A percentile compares a stretch with the other conserved stretches of the same genome.
Evolutionary conservation across 37 sponge, comb jelly and placozoan genomes (phyloP).

Genomic region (Beroe ovata): DNA sequence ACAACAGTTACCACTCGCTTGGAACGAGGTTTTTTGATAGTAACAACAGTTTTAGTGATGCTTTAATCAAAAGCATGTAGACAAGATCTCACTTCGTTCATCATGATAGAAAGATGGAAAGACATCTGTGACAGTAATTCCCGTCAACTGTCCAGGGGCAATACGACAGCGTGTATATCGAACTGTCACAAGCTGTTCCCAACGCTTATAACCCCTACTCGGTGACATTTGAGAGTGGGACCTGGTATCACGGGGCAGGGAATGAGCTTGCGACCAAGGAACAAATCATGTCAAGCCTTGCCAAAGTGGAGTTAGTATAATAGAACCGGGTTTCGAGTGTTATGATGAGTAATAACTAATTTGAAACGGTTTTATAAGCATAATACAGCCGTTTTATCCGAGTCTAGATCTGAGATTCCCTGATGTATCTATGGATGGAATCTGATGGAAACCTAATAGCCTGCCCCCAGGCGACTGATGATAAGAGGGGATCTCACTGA

Average conservation of each 20-base stretch:
- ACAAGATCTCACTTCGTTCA: no score
- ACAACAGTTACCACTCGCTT: no score
- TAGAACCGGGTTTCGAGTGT: neutral
- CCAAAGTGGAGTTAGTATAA: neutral
- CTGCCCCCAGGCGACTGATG: neutral
- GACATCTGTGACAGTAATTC: no score
- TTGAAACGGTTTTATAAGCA: no score
- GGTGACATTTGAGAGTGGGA: neutral
- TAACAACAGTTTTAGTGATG: no score
- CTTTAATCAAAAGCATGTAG: no score
- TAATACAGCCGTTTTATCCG: no score
- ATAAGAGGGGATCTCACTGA: constrained; percentile 31
- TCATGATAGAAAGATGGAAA: no score
- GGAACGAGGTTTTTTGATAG: no score
- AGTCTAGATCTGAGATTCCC: no score
- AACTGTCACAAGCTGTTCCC: constrained; percentile 1
- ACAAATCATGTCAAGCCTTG: constrained; percentile 19
- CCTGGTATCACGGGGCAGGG: neutral
- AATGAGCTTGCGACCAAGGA: constrained; percentile 1
- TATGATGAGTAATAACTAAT: neutral
- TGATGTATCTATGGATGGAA: no score
- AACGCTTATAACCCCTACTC: constrained; percentile 17
- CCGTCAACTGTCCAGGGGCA: neutral
- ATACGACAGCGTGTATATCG: neutral
- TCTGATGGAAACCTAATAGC: no score